Base-by-base conservation (phyloP, 2,797 vertebrate species). In the Sebastolobus alascanus region DNA sequence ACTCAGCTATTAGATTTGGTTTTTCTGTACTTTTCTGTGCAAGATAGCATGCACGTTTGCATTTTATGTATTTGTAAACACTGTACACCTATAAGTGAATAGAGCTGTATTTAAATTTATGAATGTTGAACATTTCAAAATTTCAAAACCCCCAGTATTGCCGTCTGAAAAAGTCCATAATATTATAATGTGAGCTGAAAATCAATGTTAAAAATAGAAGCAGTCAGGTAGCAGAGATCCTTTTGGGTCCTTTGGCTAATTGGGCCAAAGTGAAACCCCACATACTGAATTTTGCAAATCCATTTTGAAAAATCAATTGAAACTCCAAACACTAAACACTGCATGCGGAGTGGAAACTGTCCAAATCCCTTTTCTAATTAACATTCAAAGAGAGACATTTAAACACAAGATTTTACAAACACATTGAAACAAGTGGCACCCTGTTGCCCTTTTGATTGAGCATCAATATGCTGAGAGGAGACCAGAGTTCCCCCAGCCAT, bases 281-380 rank as follows among this genome's bases (percentile, higher is more conserved):
- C 71, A 64, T 40, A 10, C 68, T 77, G 31, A 52, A 71, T 85
- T 88, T 83, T 79, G 40, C 29, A 84, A 86, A 85, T 80, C 59
- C 69, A 78, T 84, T 90, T 67, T 65, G 64, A 76, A 84, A 87
- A 85, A 79, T 85, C 74, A 65, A 90, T 89, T 85, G 59, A 82
- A 85, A 80, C 68, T 75, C 80, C 22, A 83, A 84, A 79, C 52
- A 77, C 76, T 80, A 90, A 90, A 83, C 71, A 68, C 54, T 60
- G 71, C 88, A 87, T 81, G 79, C 79, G 65, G 77, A 82, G 82
- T 66, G 84, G 73, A 88, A 85, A 75, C 58, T 6, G 43, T 83
- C 75, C 74, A 89, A 89, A 85, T 89, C 91, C 87, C 84, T 68
- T 84, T 83, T 85, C 77, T 85, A 93, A 92, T 94, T 91, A 90